Evolutionary conservation across 2,113 vertebrate species (phyloP), one percentile per base, ranked within the genome.

Genomic region (Colinus virginianus): DNA sequence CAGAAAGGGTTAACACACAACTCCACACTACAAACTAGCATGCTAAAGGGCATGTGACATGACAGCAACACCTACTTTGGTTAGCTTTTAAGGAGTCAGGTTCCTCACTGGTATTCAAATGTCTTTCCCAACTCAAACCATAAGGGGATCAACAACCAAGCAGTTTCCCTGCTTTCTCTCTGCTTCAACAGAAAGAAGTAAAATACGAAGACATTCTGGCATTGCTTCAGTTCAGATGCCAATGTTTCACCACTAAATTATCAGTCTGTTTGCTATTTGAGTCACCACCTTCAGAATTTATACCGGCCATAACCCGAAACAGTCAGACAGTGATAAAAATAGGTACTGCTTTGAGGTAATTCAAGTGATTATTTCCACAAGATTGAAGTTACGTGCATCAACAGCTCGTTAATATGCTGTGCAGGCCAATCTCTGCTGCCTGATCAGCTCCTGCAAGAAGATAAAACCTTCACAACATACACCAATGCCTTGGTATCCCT

Each of bases 401-500:
- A 43, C 5, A 88, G 58, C 48, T 89, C 36, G 38, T 82, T 59
- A 92, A 61, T 49, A 74, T 40, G n/a, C 28, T 15, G 16, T 4
- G 3, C 36, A 68, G 40, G 22, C 8, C 72, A 86, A 15, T 46
- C 30, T 68, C 92, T 48, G 21, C 30, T 19, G 20, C 32, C 9
- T 77, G 55, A 69, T 70, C 68, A 67, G 19, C 58, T 83, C 40
- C 14, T 71, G 53, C 23, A 88, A 16, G 36, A 84, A 75, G 79
- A 38, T 36, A 90, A 80, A n/a, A 74, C 49, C 30, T 78, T 93
- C 43, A 30, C 6, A 71, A 70, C 25, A 56, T 48, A 78, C 40
- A 78, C 15, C 4, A 0, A 70, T 28, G n/a, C 3, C 10, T 0
- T 0, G 6, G 0, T 34, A 51, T 21, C 72, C 76, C 25, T 20